Percentiles rank a stretch among this genome's conserved stretches.
Conservation (phyloP, 2,113 vertebrate genomes). For the Gambusia affinis region DNA sequence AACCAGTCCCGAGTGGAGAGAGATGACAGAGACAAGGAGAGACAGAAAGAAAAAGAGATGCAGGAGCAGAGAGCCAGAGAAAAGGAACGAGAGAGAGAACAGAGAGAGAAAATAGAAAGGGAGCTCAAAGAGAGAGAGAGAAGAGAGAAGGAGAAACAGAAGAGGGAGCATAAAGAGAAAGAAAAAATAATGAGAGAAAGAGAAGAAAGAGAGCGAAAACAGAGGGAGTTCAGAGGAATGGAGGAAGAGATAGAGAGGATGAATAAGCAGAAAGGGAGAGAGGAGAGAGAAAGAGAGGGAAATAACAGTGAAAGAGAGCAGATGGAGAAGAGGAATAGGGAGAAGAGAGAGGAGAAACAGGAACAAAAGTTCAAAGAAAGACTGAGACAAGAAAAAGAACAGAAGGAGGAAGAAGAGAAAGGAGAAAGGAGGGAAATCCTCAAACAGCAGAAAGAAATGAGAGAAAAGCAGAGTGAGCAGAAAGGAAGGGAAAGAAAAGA, state of each 20-base stretch:
- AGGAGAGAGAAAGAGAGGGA: not conserved
- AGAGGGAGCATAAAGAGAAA: constrained; percentile 24
- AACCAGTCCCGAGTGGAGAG: constrained; percentile 57
- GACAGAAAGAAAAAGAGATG: constrained; percentile 16
- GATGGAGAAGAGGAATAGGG: constrained; percentile 19
- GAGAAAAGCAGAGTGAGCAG: not conserved
- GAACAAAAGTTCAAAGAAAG: not conserved
- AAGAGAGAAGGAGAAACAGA: constrained; percentile 22
- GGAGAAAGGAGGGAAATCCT: constrained; percentile 22
- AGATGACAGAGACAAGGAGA: constrained; percentile 43
- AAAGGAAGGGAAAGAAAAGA: constrained; percentile 12
- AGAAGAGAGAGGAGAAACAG: not conserved
- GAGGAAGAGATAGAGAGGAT: not conserved
- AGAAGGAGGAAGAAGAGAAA: constrained; percentile 11
- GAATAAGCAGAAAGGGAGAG: not conserved
- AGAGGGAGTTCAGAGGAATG: not conserved
- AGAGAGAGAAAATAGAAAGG: not conserved
- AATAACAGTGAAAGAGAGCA: constrained; percentile 8
- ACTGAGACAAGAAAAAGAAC: not conserved
- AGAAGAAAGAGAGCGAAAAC: constrained; percentile 5
- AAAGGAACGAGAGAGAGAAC: not conserved
- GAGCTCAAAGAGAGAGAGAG: not conserved
- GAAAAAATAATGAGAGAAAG: constrained; percentile 5
- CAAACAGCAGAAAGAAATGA: constrained; percentile 14
- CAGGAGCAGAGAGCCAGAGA: constrained; percentile 10